Base-by-base conservation (phyloP, 1,140 invertebrate species). In the Chelonus insularis region DNA sequence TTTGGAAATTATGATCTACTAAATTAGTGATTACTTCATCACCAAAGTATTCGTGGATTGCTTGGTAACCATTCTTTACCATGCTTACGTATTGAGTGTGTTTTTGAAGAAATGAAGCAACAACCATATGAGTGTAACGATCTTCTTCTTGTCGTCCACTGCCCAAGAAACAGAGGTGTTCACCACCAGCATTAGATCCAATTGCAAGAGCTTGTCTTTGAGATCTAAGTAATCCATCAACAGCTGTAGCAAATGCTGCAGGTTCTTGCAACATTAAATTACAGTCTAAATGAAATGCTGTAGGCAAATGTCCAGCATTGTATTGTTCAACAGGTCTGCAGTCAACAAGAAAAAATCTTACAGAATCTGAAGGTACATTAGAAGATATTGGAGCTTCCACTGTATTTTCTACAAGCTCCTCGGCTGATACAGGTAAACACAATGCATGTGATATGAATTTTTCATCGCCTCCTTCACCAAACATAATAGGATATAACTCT, bases 251-350 rank as follows among this genome's bases (percentile, higher is more conserved):
- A 79, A 99, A 99, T 32, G 95, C 91, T 64, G 89, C 88, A 8
- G 96, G 96, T 73, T 98, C 96, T 84, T 97, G 94, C 18, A 99
- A 84, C 94, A 98, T 97, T 71, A 98, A 84, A 82, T 95, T 95
- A 72, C 95, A 96, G 82, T 99, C 97, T 21, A 99, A 84, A 83
- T 98, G 97, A 84, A 99, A 99, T 39, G 97, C 96, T 48, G 95
- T 98, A 1, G 93, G 91, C 65, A 99, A 86, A 83, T 98, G 96
- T 0, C 97, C 97, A 63, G 90, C 89, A 83, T 98, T 98, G 74
- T 98, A 99, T 71, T 98, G 96, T 64, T 98, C 95, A 0, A 95
- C 90, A 11, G 96, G 94, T 70, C 97, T 85, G 80, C 96, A 98
- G 79, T 99, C 97, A 4, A 99, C 95, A 18, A 99, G 85, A 82